Percentiles rank a stretch among this genome's conserved stretches.
phyloP scores from a whole-genome alignment of 1,140 invertebrate genomes.

The Armadillidium nasatum region DNA sequence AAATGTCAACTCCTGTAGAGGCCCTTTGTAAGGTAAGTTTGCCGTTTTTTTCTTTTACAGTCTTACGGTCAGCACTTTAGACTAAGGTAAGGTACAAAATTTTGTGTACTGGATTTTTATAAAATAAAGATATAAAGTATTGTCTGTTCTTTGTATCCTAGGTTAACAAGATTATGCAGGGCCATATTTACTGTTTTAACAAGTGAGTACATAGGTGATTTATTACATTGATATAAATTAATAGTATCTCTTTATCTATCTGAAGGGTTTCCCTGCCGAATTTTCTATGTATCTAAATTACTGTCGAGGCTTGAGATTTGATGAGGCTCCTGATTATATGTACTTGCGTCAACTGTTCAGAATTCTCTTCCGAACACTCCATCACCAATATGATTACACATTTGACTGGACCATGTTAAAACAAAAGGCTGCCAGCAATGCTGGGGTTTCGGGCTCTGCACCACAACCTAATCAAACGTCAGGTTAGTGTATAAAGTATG shows the following conservation, averaged over 20 bases:
- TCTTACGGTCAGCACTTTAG: no score
- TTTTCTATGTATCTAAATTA: constrained; percentile 66
- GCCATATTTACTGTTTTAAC: neutral
- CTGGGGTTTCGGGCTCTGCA: constrained; percentile 33
- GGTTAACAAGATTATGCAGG: neutral
- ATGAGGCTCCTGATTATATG: constrained; percentile 65
- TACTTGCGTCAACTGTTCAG: constrained; percentile 62
- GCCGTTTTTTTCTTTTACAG: neutral
- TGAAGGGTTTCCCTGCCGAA: constrained; percentile 57
- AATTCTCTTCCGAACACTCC: constrained; percentile 62
- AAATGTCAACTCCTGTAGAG: constrained; percentile 64
- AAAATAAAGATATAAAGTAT: no score
- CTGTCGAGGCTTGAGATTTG: constrained; percentile 60
- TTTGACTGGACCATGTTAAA: constrained; percentile 66
- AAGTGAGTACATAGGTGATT: neutral
- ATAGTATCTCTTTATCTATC: neutral
- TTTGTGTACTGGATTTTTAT: no score
- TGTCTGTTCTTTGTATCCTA: no score
- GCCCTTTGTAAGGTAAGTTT: constrained; percentile 56
- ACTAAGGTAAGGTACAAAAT: no score
- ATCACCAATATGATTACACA: constrained; percentile 62
- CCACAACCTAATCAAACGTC: constrained; percentile 35
- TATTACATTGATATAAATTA: neutral
- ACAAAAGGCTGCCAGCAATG: constrained; percentile 52
- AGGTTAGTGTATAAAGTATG: constrained; percentile 3